phyloP scores from a whole-genome alignment of 2,113 vertebrate genomes.

The Trogon melanurus region DNA sequence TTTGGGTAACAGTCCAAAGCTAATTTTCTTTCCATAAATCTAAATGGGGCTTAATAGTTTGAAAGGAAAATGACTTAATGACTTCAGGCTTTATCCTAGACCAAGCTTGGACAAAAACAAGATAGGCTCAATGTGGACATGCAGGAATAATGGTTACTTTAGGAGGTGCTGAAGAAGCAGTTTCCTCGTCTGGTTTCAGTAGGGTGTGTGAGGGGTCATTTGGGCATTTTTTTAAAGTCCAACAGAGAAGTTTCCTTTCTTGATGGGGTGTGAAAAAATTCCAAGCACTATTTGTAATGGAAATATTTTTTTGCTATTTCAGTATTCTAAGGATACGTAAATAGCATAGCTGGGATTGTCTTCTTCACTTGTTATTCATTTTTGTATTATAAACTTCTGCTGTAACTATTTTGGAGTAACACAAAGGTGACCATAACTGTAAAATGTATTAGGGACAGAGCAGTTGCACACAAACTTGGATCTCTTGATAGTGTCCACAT shows the following conservation, averaged over 20 bases:
- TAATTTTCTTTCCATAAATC: not conserved
- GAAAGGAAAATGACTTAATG: not conserved
- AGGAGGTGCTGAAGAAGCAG: not conserved
- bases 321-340: not conserved
- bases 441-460: not conserved
- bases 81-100: not conserved
- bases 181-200: not conserved
- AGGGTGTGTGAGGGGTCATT: not conserved
- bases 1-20: not conserved
- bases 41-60: not conserved
- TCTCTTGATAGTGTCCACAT: not conserved
- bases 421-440: not conserved
- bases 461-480: not conserved
- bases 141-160: not conserved
- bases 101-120: not conserved
- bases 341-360: not conserved
- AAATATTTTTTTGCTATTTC: slow-evolving; percentile 1
- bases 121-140: not conserved
- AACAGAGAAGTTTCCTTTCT: not conserved
- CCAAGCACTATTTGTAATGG: not conserved
- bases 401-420: not conserved
- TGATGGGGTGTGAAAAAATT: not conserved
- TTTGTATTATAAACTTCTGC: not conserved
- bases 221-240: not conserved
- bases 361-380: not conserved